phyloP scores from a whole-genome alignment of 2,113 vertebrate species.

The Clarias batrachus region DNA sequence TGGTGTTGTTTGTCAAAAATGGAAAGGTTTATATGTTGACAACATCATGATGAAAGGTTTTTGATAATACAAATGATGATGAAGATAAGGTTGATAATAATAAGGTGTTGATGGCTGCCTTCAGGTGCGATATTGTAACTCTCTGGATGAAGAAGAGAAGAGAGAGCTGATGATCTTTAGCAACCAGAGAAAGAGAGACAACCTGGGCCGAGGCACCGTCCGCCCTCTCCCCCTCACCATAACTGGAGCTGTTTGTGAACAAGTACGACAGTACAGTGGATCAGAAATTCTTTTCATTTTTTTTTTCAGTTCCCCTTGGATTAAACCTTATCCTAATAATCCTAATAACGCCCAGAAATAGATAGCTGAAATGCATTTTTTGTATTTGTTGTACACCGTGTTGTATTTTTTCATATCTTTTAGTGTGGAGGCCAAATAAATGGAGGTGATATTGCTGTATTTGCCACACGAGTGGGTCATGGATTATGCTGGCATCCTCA shows the following conservation, averaged over 20 bases:
- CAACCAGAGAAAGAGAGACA: slow-evolving; percentile 93
- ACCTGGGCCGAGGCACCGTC: slow-evolving; percentile 90
- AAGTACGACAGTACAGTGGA: slow-evolving; percentile 69
- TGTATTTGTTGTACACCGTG: neutral
- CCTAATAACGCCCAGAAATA: neutral
- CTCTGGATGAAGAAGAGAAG: slow-evolving; percentile 93
- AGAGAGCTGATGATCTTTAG: slow-evolving; percentile 95
- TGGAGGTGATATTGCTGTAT: slow-evolving; percentile 93
- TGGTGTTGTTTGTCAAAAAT: neutral
- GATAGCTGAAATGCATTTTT: neutral
- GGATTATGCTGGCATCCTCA: slow-evolving; percentile 94
- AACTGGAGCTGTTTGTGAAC: slow-evolving; percentile 89
- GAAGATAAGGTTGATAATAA: neutral
- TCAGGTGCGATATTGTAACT: slow-evolving; percentile 93
- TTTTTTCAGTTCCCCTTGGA: neutral
- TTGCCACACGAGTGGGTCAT: slow-evolving; percentile 86
- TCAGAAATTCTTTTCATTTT: neutral
- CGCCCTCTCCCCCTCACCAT: slow-evolving; percentile 91
- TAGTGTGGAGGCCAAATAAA: slow-evolving; percentile 92
- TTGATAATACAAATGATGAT: neutral
- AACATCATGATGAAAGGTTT: neutral
- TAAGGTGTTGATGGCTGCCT: slow-evolving; percentile 21
- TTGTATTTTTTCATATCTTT: slow-evolving; percentile 18
- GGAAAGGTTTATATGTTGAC: neutral
- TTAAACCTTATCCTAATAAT: neutral